A percentile compares a stretch with the other conserved stretches of the same genome.
These are phyloP conservation scores for Hyppa rectilinea DNA, from an alignment of 2,888 invertebrate species.

Conservation along the genomic window DNA sequence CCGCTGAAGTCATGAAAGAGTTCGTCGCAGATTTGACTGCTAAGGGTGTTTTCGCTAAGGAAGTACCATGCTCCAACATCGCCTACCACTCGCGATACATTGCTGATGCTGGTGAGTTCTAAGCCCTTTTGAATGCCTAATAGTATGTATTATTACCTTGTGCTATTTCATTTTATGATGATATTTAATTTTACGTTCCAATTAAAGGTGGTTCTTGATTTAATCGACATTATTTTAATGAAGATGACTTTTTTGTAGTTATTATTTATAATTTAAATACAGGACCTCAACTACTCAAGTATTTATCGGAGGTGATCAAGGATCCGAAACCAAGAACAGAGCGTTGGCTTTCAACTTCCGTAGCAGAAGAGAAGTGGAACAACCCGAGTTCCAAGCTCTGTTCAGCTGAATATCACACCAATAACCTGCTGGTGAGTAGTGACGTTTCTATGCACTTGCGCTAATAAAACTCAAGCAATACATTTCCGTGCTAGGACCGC, in stretches of 20 bases:
- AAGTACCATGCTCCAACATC: constrained; percentile 93
- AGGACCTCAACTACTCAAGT: constrained; percentile 85
- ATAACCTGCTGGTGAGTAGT: constrained; percentile 92
- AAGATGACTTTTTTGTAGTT: too few species aligned
- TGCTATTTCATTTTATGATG: neutral
- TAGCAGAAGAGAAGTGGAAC: constrained; percentile 86
- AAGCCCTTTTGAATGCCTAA: neutral
- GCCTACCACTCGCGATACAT: constrained; percentile 97
- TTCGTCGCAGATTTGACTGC: constrained; percentile 88
- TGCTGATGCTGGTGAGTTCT: constrained; percentile 88
- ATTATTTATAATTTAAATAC: neutral
- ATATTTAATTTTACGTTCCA: neutral
- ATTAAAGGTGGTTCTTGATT: neutral
- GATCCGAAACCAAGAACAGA: constrained; percentile 91
- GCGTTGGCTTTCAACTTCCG: constrained; percentile 95
- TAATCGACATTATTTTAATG: neutral
- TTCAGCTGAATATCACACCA: constrained; percentile 96
- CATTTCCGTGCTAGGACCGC: neutral
- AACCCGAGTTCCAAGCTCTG: constrained; percentile 82
- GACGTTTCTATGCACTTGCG: neutral
- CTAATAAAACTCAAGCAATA: neutral
- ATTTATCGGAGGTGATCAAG: constrained; percentile 91
- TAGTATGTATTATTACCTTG: neutral
- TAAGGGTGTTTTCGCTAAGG: constrained; percentile 79
- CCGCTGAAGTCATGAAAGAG: constrained; percentile 90